Evolutionary conservation across 2,888 invertebrate genomes (phyloP).

Genomic region (Limnephilus rhombicus): DNA sequence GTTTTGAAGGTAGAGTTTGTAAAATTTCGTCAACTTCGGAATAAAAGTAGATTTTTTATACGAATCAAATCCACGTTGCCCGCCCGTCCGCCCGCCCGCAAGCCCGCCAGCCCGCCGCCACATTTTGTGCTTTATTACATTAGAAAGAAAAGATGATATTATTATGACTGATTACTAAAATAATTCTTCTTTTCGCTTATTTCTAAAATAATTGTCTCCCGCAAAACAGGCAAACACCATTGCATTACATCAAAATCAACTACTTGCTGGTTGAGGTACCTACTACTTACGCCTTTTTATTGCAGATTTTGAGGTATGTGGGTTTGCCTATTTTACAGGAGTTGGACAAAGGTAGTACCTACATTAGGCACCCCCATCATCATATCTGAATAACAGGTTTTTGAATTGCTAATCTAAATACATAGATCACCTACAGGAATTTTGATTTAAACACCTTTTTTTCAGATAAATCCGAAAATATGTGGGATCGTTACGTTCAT

Average conservation of each 20-base stretch:
- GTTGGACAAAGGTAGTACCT: neutral
- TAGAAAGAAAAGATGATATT: no score
- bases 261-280: neutral
- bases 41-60: no score
- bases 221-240: neutral
- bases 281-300: neutral
- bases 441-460: neutral
- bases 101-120: no score
- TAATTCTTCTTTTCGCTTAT: neutral
- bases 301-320: neutral
- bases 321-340: neutral
- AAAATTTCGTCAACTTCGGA: no score
- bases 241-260: neutral
- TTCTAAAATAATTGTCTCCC: neutral
- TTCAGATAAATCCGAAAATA: conserved; percentile 80
- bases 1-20: no score
- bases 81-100: no score
- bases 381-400: neutral
- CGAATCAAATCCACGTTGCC: no score
- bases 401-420: no score
- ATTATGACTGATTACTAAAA: no score
- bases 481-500: conserved; percentile 84
- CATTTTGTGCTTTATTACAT: no score
- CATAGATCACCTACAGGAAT: neutral
- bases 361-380: no score